Conservation (phyloP, 2,888 invertebrate genomes). For the Oligia latruncula region DNA sequence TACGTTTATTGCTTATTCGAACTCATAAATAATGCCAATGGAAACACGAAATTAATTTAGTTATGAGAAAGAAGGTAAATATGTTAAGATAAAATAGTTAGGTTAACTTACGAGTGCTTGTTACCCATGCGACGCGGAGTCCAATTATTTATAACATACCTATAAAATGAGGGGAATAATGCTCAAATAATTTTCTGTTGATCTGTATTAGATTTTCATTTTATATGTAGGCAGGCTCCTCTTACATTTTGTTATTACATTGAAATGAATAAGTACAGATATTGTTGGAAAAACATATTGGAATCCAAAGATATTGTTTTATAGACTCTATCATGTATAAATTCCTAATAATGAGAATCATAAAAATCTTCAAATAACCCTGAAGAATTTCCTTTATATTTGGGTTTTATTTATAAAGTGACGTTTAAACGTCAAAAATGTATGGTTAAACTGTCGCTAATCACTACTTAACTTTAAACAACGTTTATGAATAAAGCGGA, state of each 20-base stretch:
- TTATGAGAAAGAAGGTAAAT: constrained; percentile 82
- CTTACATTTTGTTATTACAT: constrained; percentile 49
- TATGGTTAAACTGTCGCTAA: not conserved
- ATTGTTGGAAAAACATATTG: constrained; percentile 22
- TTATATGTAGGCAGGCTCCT: constrained; percentile 46
- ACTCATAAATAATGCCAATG: constrained; percentile 88
- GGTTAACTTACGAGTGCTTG: constrained; percentile 70
- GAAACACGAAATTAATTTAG: constrained; percentile 88
- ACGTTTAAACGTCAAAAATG: not conserved
- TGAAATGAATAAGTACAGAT: constrained; percentile 25
- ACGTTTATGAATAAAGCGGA: not conserved
- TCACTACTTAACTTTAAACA: not conserved
- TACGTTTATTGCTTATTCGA: constrained; percentile 89
- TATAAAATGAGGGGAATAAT: constrained; percentile 62
- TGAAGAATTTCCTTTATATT: constrained; percentile 6
- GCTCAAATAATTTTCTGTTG: constrained; percentile 60
- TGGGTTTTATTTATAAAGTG: not conserved
- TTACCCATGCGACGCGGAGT: constrained; percentile 66
- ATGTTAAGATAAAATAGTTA: constrained; percentile 76
- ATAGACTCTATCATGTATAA: not conserved
- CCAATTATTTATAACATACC: constrained; percentile 73
- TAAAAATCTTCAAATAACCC: not conserved
- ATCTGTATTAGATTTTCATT: constrained; percentile 64
- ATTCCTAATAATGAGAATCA: not conserved
- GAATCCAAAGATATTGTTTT: constrained; percentile 2